Base-by-base conservation (phyloP, 2,888 invertebrate species). In the Ypsolopha sequella region DNA sequence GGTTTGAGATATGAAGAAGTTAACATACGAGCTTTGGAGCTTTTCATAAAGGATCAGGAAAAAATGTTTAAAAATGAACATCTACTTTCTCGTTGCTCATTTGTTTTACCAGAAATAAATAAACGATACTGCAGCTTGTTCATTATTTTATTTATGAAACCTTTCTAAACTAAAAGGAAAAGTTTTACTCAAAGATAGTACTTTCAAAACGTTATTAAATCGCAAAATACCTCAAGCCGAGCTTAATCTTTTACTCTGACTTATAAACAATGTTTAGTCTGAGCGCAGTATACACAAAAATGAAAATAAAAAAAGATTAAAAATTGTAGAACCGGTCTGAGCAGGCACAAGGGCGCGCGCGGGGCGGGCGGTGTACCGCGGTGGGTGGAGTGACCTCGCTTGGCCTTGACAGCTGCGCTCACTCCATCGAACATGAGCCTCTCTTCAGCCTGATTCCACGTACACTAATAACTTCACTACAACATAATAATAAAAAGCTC, bases 401-500 rank as follows among this genome's bases (percentile, higher is more conserved):
- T 86, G 85, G 85, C 85, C 85, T 86, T 85, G 85, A 85, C 85
- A 84, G 84, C 82, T 79, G 84, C 76, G 80, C 72, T 76, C 79
- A 70, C 75, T 75, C 68, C 72, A 66, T 58, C 67, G 69, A 63
- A 61, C 74, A 69, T 67, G 74, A 76, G 75, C 73, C 76, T 76
- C 55, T 70, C 70, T 35, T 35, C 48, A 70, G 66, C 72, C 43
- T 69, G 77, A 78, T 75, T 75, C 79, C 73, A 74, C 80, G 76
- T 36, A 48, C 39, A 80, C 84, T 81, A 82, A 82, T 84, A 84
- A 78, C 79, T 80, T 74, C 73, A 79, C 80, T 76, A 80, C 71
- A 76, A 55, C 55, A 56, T 56, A 54, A 73, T 75, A 79, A 81
- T 80, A 79, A 78, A 76, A 79, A 74, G 70, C 70, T 66, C 67